A percentile compares a stretch with the other conserved stretches of the same genome.
phyloP scores from a whole-genome alignment of 2,888 invertebrate species.

The Oconnorella tubifera region DNA sequence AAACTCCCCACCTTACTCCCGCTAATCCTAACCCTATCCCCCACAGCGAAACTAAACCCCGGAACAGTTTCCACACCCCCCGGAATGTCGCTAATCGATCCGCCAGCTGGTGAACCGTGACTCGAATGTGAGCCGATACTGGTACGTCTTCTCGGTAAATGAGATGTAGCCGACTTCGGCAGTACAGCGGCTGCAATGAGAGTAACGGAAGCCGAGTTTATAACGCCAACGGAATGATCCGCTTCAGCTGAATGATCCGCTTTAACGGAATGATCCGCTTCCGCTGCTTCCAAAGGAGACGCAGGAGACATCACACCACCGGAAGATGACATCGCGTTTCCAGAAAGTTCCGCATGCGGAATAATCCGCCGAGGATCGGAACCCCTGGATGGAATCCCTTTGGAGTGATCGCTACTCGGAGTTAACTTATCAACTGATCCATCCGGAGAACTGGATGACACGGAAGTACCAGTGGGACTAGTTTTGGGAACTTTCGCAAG shows the following conservation, averaged over 20 bases:
- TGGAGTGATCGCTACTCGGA: too few species aligned
- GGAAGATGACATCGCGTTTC: too few species aligned
- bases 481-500: constrained; percentile 55
- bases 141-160: background rate
- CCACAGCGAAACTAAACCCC: constrained; percentile 34
- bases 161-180: too few species aligned
- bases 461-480: background rate
- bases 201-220: too few species aligned
- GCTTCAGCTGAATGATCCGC: too few species aligned
- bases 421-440: background rate
- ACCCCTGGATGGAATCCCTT: too few species aligned
- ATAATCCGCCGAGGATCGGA: too few species aligned
- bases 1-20: constrained; percentile 75
- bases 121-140: constrained; percentile 42
- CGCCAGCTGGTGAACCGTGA: constrained; percentile 29
- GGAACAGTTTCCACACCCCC: constrained; percentile 2
- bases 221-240: too few species aligned
- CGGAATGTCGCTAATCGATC: constrained; percentile 16
- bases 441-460: background rate
- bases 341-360: too few species aligned
- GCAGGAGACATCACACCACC: too few species aligned
- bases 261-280: too few species aligned
- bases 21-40: constrained; percentile 53
- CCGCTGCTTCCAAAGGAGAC: too few species aligned
- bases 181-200: background rate